Conservation (phyloP, 2,888 invertebrate genomes). For the Isotomurus palustris region DNA sequence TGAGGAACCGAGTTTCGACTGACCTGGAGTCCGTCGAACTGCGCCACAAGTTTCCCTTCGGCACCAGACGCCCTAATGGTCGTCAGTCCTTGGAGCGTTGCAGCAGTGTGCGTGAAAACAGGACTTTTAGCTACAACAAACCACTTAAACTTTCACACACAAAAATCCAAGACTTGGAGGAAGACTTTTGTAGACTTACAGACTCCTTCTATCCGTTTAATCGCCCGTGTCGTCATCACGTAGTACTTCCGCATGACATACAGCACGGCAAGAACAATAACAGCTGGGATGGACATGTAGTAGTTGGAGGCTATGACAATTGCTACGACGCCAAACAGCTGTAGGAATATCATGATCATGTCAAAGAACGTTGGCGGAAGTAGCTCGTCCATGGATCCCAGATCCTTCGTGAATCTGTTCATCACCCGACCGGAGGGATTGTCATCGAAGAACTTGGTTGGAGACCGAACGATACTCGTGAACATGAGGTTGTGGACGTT, state of each 20-base stretch:
- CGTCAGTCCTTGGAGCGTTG: conserved; percentile 81
- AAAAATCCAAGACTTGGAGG: neutral
- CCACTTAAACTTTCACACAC: too few species aligned
- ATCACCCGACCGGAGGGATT: conserved; percentile 40
- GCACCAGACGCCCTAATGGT: conserved; percentile 87
- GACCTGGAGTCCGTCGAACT: conserved; percentile 69
- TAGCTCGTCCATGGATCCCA: conserved; percentile 29
- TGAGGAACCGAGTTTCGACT: neutral
- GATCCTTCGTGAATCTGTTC: conserved; percentile 34
- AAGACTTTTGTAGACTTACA: conserved; percentile 6
- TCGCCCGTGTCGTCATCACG: conserved; percentile 27
- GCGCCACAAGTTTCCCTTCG: conserved; percentile 67
- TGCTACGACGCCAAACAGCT: conserved; percentile 18
- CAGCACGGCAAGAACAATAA: conserved; percentile 17
- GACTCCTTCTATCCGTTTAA: conserved; percentile 34
- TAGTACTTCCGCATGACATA: conserved; percentile 19
- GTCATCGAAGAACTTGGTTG: conserved; percentile 47
- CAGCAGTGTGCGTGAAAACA: conserved; percentile 87
- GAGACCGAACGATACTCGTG: conserved; percentile 51
- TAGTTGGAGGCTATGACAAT: conserved; percentile 28
- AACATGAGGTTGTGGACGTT: conserved; percentile 55
- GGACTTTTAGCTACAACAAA: conserved; percentile 59
- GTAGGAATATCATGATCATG: conserved; percentile 20
- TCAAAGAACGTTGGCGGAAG: conserved; percentile 26
- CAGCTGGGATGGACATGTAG: conserved; percentile 26